These are phyloP conservation scores for Meriones unguiculatus DNA, from an alignment of 2,113 vertebrate species.

Conservation along the genomic window DNA sequence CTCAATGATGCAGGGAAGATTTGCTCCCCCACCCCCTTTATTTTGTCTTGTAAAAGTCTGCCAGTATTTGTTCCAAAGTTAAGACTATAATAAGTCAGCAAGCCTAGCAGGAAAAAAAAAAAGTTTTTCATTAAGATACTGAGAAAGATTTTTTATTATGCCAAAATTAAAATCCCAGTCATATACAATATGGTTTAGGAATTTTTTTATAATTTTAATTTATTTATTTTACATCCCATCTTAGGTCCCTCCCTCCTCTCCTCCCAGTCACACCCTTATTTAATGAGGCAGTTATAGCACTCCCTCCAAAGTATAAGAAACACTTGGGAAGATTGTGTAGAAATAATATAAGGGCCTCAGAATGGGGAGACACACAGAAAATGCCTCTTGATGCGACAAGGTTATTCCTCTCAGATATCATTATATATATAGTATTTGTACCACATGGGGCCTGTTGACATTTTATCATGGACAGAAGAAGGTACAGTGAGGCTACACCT, in stretches of 20 bases:
- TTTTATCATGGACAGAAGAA: neutral
- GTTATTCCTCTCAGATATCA: neutral
- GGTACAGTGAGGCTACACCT: neutral
- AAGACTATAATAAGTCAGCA: neutral
- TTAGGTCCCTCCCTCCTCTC: no score
- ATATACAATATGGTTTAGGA: no score
- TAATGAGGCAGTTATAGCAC: neutral
- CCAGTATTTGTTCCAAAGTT: neutral
- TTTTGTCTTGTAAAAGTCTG: neutral
- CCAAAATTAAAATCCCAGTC: no score
- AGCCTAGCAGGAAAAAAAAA: neutral
- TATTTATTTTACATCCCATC: no score
- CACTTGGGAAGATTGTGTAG: neutral
- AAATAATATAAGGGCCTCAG: neutral
- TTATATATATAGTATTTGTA: neutral
- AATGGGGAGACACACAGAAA: neutral
- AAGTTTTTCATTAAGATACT: neutral
- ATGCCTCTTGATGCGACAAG: neutral
- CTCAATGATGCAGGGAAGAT: neutral
- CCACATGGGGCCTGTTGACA: neutral
- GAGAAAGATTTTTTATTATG: no score
- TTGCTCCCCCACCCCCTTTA: neutral
- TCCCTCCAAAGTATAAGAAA: neutral
- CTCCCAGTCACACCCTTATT: neutral
- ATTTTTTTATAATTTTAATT: neutral